Percentiles rank a stretch among this genome's conserved stretches.
Conservation (phyloP, 2,113 vertebrate genomes). For the Probosciger aterrimus region DNA sequence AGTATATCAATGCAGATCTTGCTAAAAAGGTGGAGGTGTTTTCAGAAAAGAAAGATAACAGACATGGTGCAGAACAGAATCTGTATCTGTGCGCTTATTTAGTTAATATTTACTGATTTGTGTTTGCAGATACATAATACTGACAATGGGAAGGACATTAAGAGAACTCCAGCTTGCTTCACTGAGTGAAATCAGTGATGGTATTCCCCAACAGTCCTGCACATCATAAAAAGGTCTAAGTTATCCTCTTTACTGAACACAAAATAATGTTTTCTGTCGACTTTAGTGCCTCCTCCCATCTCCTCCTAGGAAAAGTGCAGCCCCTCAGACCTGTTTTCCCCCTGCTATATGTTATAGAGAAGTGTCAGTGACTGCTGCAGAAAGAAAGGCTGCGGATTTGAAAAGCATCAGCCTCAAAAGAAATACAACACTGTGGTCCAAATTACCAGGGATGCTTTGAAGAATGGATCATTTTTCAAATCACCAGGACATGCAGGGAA, state of each 20-base stretch:
- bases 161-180: background rate
- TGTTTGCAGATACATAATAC: background rate
- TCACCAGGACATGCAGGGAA: background rate
- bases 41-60: background rate
- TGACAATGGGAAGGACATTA: background rate
- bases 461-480: conserved; percentile 9
- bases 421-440: background rate
- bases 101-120: background rate
- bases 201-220: background rate
- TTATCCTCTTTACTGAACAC: background rate
- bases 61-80: background rate
- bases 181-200: background rate
- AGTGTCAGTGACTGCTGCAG: background rate
- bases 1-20: background rate
- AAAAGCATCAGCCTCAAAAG: background rate
- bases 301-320: background rate
- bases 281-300: background rate
- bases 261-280: background rate
- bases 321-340: background rate
- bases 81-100: background rate
- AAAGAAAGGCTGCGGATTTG: background rate
- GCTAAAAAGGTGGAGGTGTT: background rate
- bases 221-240: background rate
- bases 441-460: background rate
- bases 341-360: background rate